Base-by-base conservation (phyloP, 2,888 invertebrate genomes). In the Diogma glabrata region DNA sequence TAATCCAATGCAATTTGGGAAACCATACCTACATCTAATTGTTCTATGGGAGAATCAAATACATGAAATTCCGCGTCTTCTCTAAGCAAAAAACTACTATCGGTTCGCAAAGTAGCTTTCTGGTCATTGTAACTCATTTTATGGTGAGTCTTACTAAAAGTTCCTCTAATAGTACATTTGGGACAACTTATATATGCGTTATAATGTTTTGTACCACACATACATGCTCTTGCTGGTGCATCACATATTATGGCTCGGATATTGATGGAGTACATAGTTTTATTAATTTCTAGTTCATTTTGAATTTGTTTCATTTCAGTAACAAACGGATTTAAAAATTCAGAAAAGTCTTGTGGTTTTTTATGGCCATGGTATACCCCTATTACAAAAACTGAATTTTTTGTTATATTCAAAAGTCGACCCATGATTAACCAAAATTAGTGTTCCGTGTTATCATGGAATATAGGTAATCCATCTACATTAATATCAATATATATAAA, bases 321-420 rank as follows among this genome's bases (percentile, higher is more conserved):
- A 16, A 38, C 38, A 38, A 38, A 28, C 4, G 38, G 38, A 16
- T 38, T 38, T 38, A 38, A 16, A 38, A 38, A 38, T 38, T 38
- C 8, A 17, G 8, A 16, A 38, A 38, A 38, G 19, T 38, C 9
- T 17, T 16, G 7, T 17, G 38, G 38, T 16, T 38, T 38, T 16
- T 7, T 38, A 9, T n/a, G 7, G 9, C 16, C 38, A 10, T 38
- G 16, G 19, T 36, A 38, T 38, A 38, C 8, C 19, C 38, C 16
- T 17, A 38, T 16, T 17, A 38, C 4, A 10, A 38, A 10, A 38
- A 4, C 16, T 9, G 16, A 17, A 10, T 16, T 4, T 17, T 3
- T 38, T 16, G 3, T n/a, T 12, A 28, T 38, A 10, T 38, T 38
- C 7, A 38, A 17, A 14, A 38, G 8, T 38, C 38, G 38, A 5